Percentiles rank a stretch among this genome's conserved stretches.
Evolutionary conservation across 2,113 vertebrate genomes (phyloP).

Genomic region (Phodopus roborovskii): DNA sequence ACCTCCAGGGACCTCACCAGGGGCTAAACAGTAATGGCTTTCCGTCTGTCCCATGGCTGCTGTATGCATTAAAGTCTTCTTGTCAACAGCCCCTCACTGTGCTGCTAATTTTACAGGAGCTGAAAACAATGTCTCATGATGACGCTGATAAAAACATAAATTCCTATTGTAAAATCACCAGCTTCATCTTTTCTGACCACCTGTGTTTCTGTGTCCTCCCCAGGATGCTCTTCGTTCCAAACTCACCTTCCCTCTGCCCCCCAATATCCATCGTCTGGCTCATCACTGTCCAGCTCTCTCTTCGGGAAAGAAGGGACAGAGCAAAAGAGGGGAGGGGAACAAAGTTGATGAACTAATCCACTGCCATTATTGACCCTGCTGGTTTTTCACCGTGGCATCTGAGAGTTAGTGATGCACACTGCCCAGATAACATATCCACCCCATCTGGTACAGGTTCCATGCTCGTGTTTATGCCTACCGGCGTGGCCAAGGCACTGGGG

Average conservation of each 20-base stretch:
- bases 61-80: background rate
- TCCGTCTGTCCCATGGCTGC: background rate
- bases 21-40: background rate
- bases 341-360: constrained; percentile 42
- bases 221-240: background rate
- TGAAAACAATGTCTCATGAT: background rate
- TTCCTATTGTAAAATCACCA: background rate
- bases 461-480: background rate
- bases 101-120: background rate
- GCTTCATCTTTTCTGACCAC: background rate
- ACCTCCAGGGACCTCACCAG: background rate
- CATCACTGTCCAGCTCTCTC: background rate
- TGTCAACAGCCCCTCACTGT: background rate
- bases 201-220: background rate
- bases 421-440: background rate
- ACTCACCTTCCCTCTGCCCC: constrained; percentile 20
- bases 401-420: background rate
- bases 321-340: background rate
- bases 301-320: background rate
- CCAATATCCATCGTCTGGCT: background rate
- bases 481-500: background rate
- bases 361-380: constrained; percentile 55
- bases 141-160: background rate
- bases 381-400: constrained; percentile 47
- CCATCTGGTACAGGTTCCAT: background rate